Percentiles rank a stretch among this genome's conserved stretches.
These are phyloP conservation scores for Eriocheir sinensis DNA, from an alignment of 1,140 invertebrate genomes.

Conservation along the genomic window DNA sequence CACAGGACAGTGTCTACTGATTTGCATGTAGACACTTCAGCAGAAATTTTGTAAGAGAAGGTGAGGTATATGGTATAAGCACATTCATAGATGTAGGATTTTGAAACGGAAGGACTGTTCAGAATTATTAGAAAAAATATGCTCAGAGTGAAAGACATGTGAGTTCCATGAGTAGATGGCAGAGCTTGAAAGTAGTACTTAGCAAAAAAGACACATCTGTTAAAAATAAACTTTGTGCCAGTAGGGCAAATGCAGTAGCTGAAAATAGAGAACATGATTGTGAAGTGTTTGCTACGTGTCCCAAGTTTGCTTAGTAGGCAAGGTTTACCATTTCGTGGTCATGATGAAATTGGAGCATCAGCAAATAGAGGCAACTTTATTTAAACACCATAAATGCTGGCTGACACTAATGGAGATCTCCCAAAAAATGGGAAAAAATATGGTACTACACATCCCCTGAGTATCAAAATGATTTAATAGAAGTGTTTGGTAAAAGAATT, in stretches of 20 bases:
- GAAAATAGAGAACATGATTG: constrained; percentile 1
- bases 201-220: constrained; percentile 39
- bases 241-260: constrained; percentile 33
- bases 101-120: constrained; percentile 49
- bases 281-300: constrained; percentile 44
- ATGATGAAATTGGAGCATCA: constrained; percentile 48
- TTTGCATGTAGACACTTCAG: constrained; percentile 46
- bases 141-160: constrained; percentile 46
- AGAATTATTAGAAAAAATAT: constrained; percentile 61
- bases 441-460: too few relatives aligned
- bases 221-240: constrained; percentile 57
- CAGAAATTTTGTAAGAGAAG: constrained; percentile 47
- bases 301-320: constrained; percentile 10
- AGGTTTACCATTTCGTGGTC: constrained; percentile 41
- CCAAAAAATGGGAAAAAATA: too few relatives aligned
- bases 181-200: constrained; percentile 35
- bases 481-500: too few relatives aligned
- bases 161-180: constrained; percentile 43
- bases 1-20: constrained; percentile 47
- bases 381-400: constrained; percentile 16
- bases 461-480: too few relatives aligned
- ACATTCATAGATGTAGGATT: constrained; percentile 52
- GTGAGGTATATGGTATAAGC: constrained; percentile 52
- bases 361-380: constrained; percentile 39
- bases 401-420: not conserved